Conservation (phyloP, 2,113 vertebrate species). For the Felis catus region DNA sequence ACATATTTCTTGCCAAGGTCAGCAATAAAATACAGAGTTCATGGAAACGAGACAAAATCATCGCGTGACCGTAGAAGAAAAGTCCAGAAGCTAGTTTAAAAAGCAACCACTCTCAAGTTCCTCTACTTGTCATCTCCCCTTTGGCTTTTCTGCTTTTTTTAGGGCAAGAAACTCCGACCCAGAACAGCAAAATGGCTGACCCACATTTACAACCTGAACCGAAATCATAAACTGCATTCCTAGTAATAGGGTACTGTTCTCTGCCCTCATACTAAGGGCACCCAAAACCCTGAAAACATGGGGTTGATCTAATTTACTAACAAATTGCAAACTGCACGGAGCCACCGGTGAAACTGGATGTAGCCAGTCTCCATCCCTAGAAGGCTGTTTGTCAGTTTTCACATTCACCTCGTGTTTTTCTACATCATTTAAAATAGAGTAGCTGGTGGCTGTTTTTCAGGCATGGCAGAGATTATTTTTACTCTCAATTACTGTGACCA, state of each 20-base stretch:
- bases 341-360: neutral
- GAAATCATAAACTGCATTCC: neutral
- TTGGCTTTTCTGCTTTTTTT: neutral
- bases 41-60: neutral
- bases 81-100: neutral
- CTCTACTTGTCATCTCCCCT: neutral
- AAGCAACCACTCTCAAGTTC: neutral
- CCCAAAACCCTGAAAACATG: neutral
- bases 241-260: neutral
- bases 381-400: neutral
- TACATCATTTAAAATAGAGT: slow-evolving; percentile 61
- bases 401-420: slow-evolving; percentile 32
- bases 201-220: slow-evolving; percentile 7
- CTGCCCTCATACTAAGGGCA: neutral
- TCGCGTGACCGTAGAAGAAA: neutral
- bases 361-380: neutral
- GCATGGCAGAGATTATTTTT: slow-evolving; percentile 65
- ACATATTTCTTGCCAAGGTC: neutral
- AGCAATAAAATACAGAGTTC: neutral
- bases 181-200: neutral
- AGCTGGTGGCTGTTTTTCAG: slow-evolving; percentile 50
- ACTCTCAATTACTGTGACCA: slow-evolving; percentile 57
- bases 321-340: neutral
- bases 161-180: neutral
- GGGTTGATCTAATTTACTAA: neutral